Evolutionary conservation across 1,140 invertebrate genomes (phyloP), one percentile per base, ranked within the genome.

Genomic region (Camponotus vicinus): DNA sequence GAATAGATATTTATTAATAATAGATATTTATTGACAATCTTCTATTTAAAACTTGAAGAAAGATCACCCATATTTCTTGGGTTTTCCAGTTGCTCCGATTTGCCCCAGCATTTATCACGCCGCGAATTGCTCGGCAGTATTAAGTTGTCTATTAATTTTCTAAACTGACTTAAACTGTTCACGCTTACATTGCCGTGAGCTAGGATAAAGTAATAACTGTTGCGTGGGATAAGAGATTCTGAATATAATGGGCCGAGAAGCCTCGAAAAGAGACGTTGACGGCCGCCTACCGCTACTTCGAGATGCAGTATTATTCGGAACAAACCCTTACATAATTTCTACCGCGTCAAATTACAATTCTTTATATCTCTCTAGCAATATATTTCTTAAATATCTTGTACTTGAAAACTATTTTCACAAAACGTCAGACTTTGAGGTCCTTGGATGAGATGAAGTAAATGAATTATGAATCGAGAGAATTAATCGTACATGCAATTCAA

Each of bases 221-320:
- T 55, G 63, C 77, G 77, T 80, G 66, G 77, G 77, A 70, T 34
- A 45, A 52, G 49, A 52, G 15, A 69, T 70, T 80, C 77, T 55
- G 64, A 70, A 69, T 55, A 69, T 69, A 69, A 70, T 69, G 34
- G 8, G 6, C 52, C 32, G 32, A n/a, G 34, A 55, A 80, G 9
- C 34, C 27, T 34, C 42, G 64, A 80, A 80, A 70, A 69, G 55
- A 21, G n/a, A 79, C 52, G 5, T 55, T 55, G 77, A 69, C 8
- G 21, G 6, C 40, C 21, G 64, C 45, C 64, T 15, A 45, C 63
- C 55, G 64, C 42, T 79, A 55, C 27, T 67, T 67, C 13, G 32
- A 67, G 42, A 9, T 15, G 32, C 13, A 18, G 45, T 37, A 67
- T 67, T 79, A 49, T 67, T 40, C 42, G 18, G 18, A 45, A 66